Percentiles rank a stretch among this genome's conserved stretches.
Evolutionary conservation across 2,888 invertebrate species (phyloP).

Genomic region (Zygogramma bicolorata): DNA sequence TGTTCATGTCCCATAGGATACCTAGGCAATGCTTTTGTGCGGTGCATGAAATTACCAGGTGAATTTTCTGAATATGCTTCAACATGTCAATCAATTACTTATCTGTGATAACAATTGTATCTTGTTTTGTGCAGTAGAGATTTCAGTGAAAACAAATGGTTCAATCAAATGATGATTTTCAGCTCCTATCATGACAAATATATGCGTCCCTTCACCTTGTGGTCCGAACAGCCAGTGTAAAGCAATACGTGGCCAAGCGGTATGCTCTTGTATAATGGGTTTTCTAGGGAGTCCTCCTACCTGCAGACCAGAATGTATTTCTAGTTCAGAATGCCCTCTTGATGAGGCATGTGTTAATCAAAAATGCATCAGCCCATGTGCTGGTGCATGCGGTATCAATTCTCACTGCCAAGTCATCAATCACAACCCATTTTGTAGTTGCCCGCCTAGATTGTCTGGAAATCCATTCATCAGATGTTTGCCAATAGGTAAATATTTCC

Average conservation of each 20-base stretch:
- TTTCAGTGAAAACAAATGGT: not conserved
- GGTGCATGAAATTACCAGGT: constrained; percentile 71
- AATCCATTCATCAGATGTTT: constrained; percentile 78
- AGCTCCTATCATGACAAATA: constrained; percentile 49
- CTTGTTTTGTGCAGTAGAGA: too few relatives aligned
- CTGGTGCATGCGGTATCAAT: constrained; percentile 70
- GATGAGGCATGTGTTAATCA: constrained; percentile 72
- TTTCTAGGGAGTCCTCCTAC: constrained; percentile 72
- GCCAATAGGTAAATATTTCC: constrained; percentile 62
- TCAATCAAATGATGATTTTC: constrained; percentile 36
- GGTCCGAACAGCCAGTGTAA: constrained; percentile 71
- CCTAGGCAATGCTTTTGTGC: constrained; percentile 79
- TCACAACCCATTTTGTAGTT: constrained; percentile 72
- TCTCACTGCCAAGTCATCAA: constrained; percentile 72
- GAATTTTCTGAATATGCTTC: too few relatives aligned
- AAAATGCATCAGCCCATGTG: constrained; percentile 74
- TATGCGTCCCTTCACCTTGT: constrained; percentile 71
- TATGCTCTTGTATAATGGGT: constrained; percentile 71
- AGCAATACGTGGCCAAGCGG: constrained; percentile 69
- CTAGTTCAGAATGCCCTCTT: constrained; percentile 71
- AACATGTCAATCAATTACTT: too few relatives aligned
- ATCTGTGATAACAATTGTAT: too few relatives aligned
- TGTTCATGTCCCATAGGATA: constrained; percentile 71
- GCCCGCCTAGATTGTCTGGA: constrained; percentile 69
- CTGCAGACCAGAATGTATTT: constrained; percentile 72